phyloP scores from a whole-genome alignment of 2,797 vertebrate species.

The Cryptoblepharus egeriae region DNA sequence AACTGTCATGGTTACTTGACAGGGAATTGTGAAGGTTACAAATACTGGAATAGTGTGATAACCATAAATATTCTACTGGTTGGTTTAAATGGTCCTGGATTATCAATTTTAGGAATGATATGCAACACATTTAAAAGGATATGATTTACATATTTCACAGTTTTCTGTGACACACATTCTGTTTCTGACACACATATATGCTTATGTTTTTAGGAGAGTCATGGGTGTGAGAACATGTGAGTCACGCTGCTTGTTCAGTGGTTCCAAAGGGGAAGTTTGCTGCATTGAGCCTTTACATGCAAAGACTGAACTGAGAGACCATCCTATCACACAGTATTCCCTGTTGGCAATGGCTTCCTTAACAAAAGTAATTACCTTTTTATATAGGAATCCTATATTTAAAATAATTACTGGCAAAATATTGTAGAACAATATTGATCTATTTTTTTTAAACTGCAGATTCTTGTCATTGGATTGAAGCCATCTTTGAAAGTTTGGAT shows the following conservation, averaged over 20 bases:
- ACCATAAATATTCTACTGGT: neutral
- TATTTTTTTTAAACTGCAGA: conserved; percentile 76
- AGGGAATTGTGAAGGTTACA: no score
- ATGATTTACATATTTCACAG: neutral
- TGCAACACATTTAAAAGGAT: neutral
- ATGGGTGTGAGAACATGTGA: conserved; percentile 97
- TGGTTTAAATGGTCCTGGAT: neutral
- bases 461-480: conserved; percentile 94
- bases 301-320: conserved; percentile 89
- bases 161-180: neutral
- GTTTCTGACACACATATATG: no score
- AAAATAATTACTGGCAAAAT: conserved; percentile 20
- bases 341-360: conserved; percentile 96
- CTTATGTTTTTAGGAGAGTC: conserved; percentile 84
- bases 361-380: conserved; percentile 85
- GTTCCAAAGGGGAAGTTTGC: conserved; percentile 97
- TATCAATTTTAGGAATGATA: neutral
- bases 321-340: conserved; percentile 93
- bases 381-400: neutral
- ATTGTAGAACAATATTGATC: neutral
- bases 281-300: conserved; percentile 92
- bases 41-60: neutral
- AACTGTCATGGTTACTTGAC: no score
- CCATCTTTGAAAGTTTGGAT: conserved; percentile 97
- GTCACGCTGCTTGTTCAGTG: conserved; percentile 95